These are phyloP conservation scores for Dicaeum eximium DNA, from an alignment of 2,113 vertebrate genomes.

Conservation along the genomic window DNA sequence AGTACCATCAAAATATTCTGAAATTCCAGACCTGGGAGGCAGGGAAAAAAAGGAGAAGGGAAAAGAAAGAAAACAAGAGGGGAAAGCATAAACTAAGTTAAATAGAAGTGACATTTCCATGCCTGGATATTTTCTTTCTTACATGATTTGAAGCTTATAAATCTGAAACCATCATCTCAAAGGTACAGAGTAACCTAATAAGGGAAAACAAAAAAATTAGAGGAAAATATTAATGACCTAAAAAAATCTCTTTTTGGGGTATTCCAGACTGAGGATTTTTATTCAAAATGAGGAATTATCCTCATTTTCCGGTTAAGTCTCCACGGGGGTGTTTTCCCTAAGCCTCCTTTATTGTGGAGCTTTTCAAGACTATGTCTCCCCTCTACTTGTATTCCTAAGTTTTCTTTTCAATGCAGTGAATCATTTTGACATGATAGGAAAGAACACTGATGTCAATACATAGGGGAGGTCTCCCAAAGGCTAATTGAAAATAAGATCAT, in stretches of 20 bases:
- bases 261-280: neutral
- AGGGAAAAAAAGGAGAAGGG: neutral
- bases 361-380: neutral
- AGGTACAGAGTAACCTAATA: neutral
- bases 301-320: neutral
- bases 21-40: neutral
- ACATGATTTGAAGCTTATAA: neutral
- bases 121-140: neutral
- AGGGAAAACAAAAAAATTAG: neutral
- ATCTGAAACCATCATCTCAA: neutral
- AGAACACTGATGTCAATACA: neutral
- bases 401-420: neutral
- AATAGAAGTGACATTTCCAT: neutral
- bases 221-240: neutral
- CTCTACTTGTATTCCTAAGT: neutral
- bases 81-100: neutral
- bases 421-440: neutral
- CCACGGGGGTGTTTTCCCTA: neutral
- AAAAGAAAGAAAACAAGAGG: fast-evolving
- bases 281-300: neutral
- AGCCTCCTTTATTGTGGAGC: fast-evolving
- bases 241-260: neutral
- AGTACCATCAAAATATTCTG: neutral
- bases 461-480: neutral
- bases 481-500: neutral